Conservation (phyloP, 2,888 invertebrate species). For the Dysmachus trigonus region DNA sequence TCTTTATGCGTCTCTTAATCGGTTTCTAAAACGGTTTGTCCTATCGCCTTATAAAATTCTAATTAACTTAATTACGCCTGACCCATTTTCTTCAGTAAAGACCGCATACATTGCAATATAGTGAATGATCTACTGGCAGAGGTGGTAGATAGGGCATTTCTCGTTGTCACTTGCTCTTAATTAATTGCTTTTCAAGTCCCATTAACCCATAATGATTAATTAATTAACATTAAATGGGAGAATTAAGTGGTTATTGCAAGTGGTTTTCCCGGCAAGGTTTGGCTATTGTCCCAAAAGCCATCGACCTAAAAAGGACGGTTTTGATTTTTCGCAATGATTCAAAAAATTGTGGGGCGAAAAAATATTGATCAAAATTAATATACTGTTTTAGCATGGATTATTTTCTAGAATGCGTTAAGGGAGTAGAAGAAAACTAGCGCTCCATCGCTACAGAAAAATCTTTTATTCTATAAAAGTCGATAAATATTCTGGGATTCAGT, state of each 20-base stretch:
- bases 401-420: neutral
- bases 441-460: neutral
- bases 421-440: neutral
- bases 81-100: neutral
- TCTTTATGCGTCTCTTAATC: neutral
- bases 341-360: neutral
- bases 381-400: too few relatives aligned
- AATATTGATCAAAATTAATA: neutral
- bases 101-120: neutral
- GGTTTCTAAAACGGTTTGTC: neutral
- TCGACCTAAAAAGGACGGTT: neutral
- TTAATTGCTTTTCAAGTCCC: neutral
- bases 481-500: neutral
- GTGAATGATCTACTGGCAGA: neutral
- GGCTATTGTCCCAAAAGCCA: neutral
- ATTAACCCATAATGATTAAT: conserved; percentile 16
- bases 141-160: neutral
- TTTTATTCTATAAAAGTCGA: neutral
- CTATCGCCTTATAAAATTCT: conserved; percentile 9
- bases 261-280: neutral
- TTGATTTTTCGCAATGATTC: neutral
- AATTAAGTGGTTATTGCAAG: conserved; percentile 9
- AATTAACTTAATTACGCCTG: conserved; percentile 21
- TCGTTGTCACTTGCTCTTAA: conserved; percentile 20
- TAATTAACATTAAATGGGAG: conserved; percentile 13